Evolutionary conservation across 1,140 invertebrate genomes (phyloP).

Genomic region (Conopomorpha cramerella): DNA sequence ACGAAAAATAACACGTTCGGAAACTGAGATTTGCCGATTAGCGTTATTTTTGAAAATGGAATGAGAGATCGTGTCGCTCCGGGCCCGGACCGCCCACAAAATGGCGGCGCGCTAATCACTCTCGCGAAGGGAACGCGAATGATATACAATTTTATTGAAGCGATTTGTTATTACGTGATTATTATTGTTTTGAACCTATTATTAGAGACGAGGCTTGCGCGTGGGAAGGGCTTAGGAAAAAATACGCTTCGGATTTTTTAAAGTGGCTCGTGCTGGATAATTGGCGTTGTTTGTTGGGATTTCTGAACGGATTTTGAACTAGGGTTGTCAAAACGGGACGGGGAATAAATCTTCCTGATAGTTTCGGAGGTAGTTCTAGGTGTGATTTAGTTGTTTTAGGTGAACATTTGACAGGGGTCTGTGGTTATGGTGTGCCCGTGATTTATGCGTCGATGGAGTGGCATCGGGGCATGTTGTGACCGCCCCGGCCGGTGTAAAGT

Average conservation of each 20-base stretch:
- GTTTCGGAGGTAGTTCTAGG: too few species aligned
- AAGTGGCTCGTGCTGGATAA: slow-evolving; percentile 47
- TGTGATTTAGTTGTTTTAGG: too few species aligned
- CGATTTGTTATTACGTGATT: slow-evolving; percentile 58
- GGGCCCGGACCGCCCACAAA: slow-evolving; percentile 48
- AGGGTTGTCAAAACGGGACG: too few species aligned
- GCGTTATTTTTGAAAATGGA: slow-evolving; percentile 55
- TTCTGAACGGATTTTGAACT: too few species aligned
- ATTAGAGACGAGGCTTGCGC: slow-evolving; percentile 47
- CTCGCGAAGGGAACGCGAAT: slow-evolving; percentile 46
- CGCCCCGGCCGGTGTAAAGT: too few species aligned
- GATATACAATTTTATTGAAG: slow-evolving; percentile 58
- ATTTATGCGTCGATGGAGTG: too few species aligned
- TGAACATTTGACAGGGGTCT: too few species aligned
- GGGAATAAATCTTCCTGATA: too few species aligned
- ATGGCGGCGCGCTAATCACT: slow-evolving; percentile 50
- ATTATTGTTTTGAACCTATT: slow-evolving; percentile 50
- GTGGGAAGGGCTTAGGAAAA: slow-evolving; percentile 56
- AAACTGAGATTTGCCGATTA: slow-evolving; percentile 52
- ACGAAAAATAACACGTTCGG: slow-evolving; percentile 52
- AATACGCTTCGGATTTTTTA: slow-evolving; percentile 25
- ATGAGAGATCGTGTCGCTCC: slow-evolving; percentile 50
- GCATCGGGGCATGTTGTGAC: too few species aligned
- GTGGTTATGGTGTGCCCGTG: too few species aligned
- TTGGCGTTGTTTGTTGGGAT: slow-evolving; percentile 25